phyloP scores from a whole-genome alignment of 1,140 invertebrate species.

The Cepaea nemoralis region DNA sequence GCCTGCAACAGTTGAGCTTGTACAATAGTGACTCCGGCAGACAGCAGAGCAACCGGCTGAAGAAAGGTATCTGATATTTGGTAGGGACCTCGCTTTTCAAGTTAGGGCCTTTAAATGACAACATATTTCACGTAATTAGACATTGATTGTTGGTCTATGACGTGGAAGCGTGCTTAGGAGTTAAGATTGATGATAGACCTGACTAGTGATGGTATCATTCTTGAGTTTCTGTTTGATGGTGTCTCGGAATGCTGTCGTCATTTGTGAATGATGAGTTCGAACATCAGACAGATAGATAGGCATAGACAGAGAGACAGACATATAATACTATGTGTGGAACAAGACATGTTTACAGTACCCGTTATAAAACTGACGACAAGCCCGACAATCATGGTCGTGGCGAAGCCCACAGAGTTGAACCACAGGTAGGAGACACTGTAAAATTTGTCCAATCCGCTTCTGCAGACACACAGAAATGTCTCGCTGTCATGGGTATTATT shows the following conservation, averaged over 20 bases:
- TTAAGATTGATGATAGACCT: too few species aligned
- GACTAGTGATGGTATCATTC: too few species aligned
- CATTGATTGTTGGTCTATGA: too few species aligned
- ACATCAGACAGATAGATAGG: too few species aligned
- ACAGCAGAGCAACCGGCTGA: conserved; percentile 55
- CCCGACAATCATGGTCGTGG: conserved; percentile 77
- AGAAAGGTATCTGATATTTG: conserved; percentile 56
- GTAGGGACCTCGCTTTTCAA: conserved; percentile 47
- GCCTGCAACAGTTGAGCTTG: neutral
- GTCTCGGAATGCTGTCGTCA: too few species aligned
- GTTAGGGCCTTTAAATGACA: neutral
- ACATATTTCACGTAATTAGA: neutral
- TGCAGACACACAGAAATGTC: too few species aligned
- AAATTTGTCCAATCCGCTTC: conserved; percentile 42
- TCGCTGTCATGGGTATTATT: too few species aligned
- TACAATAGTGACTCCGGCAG: conserved; percentile 38
- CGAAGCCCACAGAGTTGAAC: conserved; percentile 81
- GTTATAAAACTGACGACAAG: conserved; percentile 80
- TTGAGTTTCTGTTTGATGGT: too few species aligned
- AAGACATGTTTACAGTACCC: conserved; percentile 60
- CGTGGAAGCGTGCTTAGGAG: too few species aligned
- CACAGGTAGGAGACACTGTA: conserved; percentile 89
- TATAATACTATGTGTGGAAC: too few species aligned
- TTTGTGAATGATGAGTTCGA: too few species aligned
- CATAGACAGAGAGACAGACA: too few species aligned